Conservation (phyloP, 2,888 invertebrate species). For the Tenthredo distinguenda region DNA sequence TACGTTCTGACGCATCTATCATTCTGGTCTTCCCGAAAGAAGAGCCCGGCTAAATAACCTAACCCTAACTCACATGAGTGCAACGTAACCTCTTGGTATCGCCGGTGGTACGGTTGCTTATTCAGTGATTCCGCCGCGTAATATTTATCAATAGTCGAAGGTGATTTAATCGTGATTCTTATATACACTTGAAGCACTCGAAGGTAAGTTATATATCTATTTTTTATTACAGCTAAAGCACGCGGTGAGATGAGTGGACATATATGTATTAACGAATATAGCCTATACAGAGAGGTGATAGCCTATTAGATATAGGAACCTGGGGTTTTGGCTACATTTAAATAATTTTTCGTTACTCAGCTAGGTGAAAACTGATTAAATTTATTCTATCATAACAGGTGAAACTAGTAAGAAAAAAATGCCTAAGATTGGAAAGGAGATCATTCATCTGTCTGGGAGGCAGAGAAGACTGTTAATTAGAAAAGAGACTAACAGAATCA, state of each 20-base stretch:
- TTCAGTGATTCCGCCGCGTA: background rate
- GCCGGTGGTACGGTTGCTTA: background rate
- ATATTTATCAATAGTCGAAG: background rate
- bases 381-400: background rate
- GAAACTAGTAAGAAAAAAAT: background rate
- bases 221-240: background rate
- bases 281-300: no score
- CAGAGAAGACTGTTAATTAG: constrained; percentile 26
- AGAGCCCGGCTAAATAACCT: background rate
- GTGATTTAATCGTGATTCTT: background rate
- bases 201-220: background rate
- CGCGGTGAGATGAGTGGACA: background rate
- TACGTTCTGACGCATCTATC: background rate
- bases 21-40: background rate
- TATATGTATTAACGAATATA: background rate
- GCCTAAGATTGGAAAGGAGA: constrained; percentile 28
- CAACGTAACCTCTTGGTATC: background rate
- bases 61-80: background rate
- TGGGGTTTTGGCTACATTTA: background rate
- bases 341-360: background rate
- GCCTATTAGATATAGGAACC: no score
- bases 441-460: background rate
- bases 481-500: constrained; percentile 16
- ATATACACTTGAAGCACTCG: background rate
- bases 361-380: background rate